phyloP scores from a whole-genome alignment of 1,140 invertebrate species.

The Drosophila bipectinata region DNA sequence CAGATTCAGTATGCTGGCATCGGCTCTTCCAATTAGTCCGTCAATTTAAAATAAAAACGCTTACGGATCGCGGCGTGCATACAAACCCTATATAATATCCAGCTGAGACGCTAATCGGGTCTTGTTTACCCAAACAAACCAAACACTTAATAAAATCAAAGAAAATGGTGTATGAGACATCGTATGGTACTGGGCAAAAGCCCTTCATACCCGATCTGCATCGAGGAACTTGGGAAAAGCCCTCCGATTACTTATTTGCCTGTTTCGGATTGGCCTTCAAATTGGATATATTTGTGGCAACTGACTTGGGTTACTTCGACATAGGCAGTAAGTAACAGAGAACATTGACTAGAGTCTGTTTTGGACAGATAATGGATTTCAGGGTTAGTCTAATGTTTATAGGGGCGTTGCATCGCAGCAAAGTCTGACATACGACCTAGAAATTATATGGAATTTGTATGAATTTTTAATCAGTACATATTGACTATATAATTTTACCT shows the following conservation, averaged over 20 bases:
- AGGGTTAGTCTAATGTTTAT: constrained; percentile 25
- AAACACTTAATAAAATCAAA: not conserved
- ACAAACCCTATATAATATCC: constrained; percentile 13
- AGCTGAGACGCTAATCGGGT: not conserved
- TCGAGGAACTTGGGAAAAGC: constrained; percentile 74
- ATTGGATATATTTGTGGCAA: constrained; percentile 57
- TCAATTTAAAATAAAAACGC: constrained; percentile 59
- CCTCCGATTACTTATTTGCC: constrained; percentile 68
- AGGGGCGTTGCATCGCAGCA: constrained; percentile 21
- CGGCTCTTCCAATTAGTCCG: constrained; percentile 70
- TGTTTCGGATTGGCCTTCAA: constrained; percentile 69
- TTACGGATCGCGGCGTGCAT: constrained; percentile 26
- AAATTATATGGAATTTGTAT: not conserved
- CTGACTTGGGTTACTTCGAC: constrained; percentile 60
- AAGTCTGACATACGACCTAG: not conserved
- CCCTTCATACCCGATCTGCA: constrained; percentile 67
- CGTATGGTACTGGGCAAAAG: constrained; percentile 68
- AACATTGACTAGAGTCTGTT: not conserved
- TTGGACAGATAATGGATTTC: not conserved
- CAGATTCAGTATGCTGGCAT: constrained; percentile 61
- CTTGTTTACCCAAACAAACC: not conserved
- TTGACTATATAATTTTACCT: not conserved
- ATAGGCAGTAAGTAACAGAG: constrained; percentile 62
- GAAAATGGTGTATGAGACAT: constrained; percentile 71
- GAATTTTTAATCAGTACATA: not conserved